These are phyloP conservation scores for Microcebus murinus DNA, from an alignment of 2,113 vertebrate species.

Conservation along the genomic window DNA sequence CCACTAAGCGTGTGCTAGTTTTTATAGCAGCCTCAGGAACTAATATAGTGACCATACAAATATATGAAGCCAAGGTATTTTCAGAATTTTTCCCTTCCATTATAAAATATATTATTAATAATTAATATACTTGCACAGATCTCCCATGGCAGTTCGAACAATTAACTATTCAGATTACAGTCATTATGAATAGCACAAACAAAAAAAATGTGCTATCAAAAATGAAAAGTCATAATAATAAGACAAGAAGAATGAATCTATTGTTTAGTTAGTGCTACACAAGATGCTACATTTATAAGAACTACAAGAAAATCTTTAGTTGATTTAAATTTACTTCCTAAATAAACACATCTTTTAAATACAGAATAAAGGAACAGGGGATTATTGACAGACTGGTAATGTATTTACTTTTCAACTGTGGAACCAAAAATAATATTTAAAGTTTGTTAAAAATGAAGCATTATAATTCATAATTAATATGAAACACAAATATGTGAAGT, in stretches of 20 bases:
- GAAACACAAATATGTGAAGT: not conserved
- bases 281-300: constrained; percentile 22
- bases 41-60: not conserved
- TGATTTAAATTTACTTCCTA: constrained; percentile 26
- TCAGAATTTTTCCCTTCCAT: constrained; percentile 64
- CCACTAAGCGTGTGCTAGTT: not conserved
- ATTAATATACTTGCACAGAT: constrained; percentile 70
- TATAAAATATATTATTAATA: constrained; percentile 54
- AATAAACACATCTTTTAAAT: not conserved
- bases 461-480: constrained; percentile 35
- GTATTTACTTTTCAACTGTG: constrained; percentile 69
- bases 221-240: constrained; percentile 71
- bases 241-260: constrained; percentile 52
- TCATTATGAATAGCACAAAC: constrained; percentile 65
- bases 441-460: not conserved
- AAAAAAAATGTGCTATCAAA: constrained; percentile 40
- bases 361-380: not conserved
- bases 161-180: constrained; percentile 60
- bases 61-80: constrained; percentile 21
- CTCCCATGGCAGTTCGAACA: constrained; percentile 66
- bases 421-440: constrained; percentile 52
- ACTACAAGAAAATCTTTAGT: not conserved
- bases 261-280: constrained; percentile 71
- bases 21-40: not conserved
- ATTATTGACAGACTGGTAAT: constrained; percentile 51